Percentiles rank a stretch among this genome's conserved stretches.
Conservation (phyloP, 1,140 invertebrate genomes). For the Calliopsis andreniformis region DNA sequence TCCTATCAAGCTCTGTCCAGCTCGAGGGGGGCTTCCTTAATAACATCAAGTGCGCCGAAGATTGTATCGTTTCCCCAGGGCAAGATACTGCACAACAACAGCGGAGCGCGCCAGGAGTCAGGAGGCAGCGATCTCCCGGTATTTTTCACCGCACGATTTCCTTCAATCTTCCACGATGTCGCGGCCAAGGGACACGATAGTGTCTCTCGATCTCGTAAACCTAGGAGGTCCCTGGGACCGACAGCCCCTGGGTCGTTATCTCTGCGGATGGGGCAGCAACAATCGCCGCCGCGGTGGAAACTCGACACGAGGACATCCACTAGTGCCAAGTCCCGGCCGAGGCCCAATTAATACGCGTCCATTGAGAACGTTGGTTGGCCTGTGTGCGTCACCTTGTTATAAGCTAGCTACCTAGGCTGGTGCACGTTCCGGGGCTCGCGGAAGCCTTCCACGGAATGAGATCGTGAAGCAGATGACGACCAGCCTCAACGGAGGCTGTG, state of each 20-base stretch:
- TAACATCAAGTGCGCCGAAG: conserved; percentile 37
- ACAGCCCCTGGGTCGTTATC: conserved; percentile 61
- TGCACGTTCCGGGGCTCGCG: conserved; percentile 47
- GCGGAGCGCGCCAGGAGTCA: background rate
- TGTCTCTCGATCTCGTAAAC: conserved; percentile 53
- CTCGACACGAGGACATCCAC: conserved; percentile 78
- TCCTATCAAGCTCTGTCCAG: conserved; percentile 33
- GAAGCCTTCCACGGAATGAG: conserved; percentile 41
- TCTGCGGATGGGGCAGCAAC: conserved; percentile 55
- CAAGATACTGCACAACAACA: conserved; percentile 6
- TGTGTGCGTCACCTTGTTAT: conserved; percentile 29
- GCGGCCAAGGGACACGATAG: conserved; percentile 12
- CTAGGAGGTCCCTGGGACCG: conserved; percentile 60
- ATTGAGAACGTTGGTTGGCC: conserved; percentile 66
- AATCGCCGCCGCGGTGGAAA: conserved; percentile 75
- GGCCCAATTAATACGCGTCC: conserved; percentile 78
- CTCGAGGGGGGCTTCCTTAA: conserved; percentile 21
- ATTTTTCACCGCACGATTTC: conserved; percentile 30
- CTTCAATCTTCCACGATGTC: conserved; percentile 28
- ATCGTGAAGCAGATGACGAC: conserved; percentile 50
- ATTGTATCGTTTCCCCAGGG: conserved; percentile 30
- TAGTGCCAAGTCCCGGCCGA: conserved; percentile 73
- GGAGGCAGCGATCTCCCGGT: background rate
- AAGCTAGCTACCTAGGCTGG: conserved; percentile 3
- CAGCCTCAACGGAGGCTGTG: background rate